These are phyloP conservation scores for Oscheius sp. DNA, from an alignment of 2,888 invertebrate genomes.

Conservation along the genomic window DNA sequence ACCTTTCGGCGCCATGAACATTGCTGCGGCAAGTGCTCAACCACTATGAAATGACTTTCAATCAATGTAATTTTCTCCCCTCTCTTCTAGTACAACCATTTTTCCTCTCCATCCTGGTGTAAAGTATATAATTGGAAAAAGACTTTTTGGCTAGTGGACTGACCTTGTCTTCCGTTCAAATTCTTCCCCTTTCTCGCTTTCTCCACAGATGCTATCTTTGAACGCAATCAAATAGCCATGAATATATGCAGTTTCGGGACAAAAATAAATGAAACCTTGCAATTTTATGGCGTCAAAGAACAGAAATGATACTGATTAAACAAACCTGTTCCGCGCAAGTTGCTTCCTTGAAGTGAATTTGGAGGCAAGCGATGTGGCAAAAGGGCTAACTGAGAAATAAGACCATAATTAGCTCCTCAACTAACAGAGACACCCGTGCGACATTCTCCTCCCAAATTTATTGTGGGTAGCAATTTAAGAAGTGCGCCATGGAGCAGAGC, in stretches of 20 bases:
- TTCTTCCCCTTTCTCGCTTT: constrained; percentile 18
- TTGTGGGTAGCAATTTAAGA: constrained; percentile 21
- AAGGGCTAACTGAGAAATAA: neutral
- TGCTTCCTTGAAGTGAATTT: neutral
- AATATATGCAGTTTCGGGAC: too few relatives aligned
- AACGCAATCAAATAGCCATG: constrained; percentile 1
- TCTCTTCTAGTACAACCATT: constrained; percentile 10
- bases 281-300: too few relatives aligned
- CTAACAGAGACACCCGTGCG: constrained; percentile 13
- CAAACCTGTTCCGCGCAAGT: neutral
- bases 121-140: constrained; percentile 27
- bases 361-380: neutral
- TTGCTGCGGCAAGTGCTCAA: neutral
- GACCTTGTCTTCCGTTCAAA: constrained; percentile 28
- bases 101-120: constrained; percentile 5
- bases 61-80: neutral
- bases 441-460: constrained; percentile 18
- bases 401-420: constrained; percentile 11
- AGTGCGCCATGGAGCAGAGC: constrained; percentile 10
- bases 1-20: neutral
- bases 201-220: too few relatives aligned
- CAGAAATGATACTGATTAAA: too few relatives aligned
- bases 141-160: neutral
- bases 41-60: neutral
- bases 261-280: too few relatives aligned